Base-by-base conservation (phyloP, 2,888 invertebrate species). In the Trissolcus japonicus region DNA sequence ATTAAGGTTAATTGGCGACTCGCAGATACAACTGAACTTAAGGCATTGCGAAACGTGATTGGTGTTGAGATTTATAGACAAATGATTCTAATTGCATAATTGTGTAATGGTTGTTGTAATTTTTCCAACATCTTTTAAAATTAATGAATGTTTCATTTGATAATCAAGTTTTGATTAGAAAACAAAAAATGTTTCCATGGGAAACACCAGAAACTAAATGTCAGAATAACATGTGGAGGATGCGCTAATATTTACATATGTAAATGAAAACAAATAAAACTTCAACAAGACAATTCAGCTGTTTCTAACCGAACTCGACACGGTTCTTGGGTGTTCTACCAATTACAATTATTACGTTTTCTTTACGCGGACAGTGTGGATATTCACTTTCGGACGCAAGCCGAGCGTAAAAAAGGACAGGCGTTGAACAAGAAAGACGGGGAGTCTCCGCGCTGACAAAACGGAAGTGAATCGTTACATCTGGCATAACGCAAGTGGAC, bases 401-500 rank as follows among this genome's bases (percentile, higher is more conserved):
- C 65, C 65, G 65, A 56, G 59, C 63, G 54, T 57, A 61, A 78
- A 72, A 59, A 71, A 66, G 35, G 69, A 46, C 66, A 67, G 35
- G 35, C 35, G 50, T 43, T 60, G 51, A 68, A 57, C 43, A 54
- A 57, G 76, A 76, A 63, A 76, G 59, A 59, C 57, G 63, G 76
- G 50, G 78, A 65, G 78, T 59, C 78, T 41, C 61, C 75, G 77
- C 62, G 35, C 35, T 35, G 25, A 25, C 35, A 68, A 84, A 86
- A 85, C 87, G 86, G 86, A 87, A 87, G 85, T 83, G 85, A 87
- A 86, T 84, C 80, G 85, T 87, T 86, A 84, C 86, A 86, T 87
- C 86, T 87, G 87, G 86, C 82, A 83, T 84, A 84, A 84, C 81
- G 80, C 80, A 79, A 81, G 62, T 82, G 80, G 82, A 85, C 83